Base-by-base conservation (phyloP, 2,797 vertebrate species). In the Cirrhinus molitorella region DNA sequence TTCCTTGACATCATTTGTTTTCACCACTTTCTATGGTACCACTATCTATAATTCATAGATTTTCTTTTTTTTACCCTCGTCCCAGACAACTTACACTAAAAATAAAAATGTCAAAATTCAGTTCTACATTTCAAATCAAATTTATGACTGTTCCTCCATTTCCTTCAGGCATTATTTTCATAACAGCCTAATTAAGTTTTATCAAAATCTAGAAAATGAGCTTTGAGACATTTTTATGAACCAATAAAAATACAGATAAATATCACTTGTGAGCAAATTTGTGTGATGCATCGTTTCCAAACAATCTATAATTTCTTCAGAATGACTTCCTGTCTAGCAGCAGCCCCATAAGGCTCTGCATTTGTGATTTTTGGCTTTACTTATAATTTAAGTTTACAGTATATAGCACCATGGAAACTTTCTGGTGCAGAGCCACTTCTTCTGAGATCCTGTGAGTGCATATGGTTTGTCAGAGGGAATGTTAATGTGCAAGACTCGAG, bases 301-400 rank as follows among this genome's bases (percentile, higher is more conserved):
- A 14, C 11, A 23, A 74, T 57, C 9, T 25, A 25, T 63, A 63
- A 63, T 28, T 77, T 21, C 74, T 12, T 28, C 57, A 19, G 68
- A 81, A 23, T 49, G 34, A 40, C 19, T 72, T 66, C 17, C 31
- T 75, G 28, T 43, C 63, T 59, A 67, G 63, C 12, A 67, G 51
- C 12, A 40, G 59, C 6, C 37, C 28, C 9, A 74, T 51, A 49
- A 65, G 4, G 11, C 14, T 31, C 34, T 17, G 34, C 63, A 76
- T 25, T 37, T 57, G 65, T 59, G 49, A 34, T 78, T 83, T 71
- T 83, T 70, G 82, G 75, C 65, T 76, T 45, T 57, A 17, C 43
- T 40, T 49, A 34, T 21, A 65, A 68, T 51, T 85, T 17, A 80
- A 25, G 53, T 68, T 68, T 53, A 71, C 67, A 63, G 23, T 17